Evolutionary conservation across 2,113 vertebrate species (phyloP).

Genomic region (Madoqua kirkii): DNA sequence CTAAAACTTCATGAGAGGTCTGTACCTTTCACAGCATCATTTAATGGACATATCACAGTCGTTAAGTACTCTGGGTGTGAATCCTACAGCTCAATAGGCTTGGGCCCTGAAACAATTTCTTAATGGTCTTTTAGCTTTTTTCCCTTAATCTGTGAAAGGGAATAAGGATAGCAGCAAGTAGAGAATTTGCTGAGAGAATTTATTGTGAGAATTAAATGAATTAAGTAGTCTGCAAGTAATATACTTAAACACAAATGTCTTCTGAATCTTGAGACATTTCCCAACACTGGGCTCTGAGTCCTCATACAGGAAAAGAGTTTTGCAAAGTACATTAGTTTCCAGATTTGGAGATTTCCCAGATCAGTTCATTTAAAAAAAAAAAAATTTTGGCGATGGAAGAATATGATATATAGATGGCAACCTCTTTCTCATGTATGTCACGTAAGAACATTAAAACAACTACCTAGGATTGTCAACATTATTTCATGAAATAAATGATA

Average conservation of each 20-base stretch:
- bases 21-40: neutral
- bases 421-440: neutral
- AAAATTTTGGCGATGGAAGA: neutral
- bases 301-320: neutral
- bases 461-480: neutral
- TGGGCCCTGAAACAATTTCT: neutral
- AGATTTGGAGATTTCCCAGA: neutral
- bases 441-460: neutral
- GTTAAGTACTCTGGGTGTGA: neutral
- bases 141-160: neutral
- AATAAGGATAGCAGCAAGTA: neutral
- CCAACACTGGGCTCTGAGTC: neutral
- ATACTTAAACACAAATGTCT: neutral
- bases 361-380: neutral
- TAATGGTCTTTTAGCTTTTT: neutral
- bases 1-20: neutral
- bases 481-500: neutral
- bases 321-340: neutral
- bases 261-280: neutral
- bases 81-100: neutral
- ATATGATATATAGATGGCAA: neutral
- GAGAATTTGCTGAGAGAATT: neutral
- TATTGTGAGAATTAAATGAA: neutral
- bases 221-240: neutral
- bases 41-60: accelerated